These are phyloP conservation scores for Lacanobia oleracea DNA, from an alignment of 2,888 invertebrate genomes.

Conservation along the genomic window DNA sequence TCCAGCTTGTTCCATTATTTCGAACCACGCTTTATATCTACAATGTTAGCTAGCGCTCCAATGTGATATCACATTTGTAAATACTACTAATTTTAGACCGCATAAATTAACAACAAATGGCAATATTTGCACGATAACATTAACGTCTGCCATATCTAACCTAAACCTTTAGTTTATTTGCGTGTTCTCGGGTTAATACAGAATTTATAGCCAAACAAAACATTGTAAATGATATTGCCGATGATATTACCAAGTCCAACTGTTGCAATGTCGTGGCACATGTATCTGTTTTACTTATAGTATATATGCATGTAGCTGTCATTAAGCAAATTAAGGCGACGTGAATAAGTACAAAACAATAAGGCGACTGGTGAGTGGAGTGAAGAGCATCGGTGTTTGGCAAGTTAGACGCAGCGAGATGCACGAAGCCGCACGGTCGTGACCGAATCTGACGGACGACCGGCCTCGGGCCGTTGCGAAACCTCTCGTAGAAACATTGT, in stretches of 20 bases:
- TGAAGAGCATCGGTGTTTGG: conserved; percentile 69
- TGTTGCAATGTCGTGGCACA: conserved; percentile 22
- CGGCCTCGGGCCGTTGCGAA: conserved; percentile 85
- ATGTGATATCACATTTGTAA: conserved; percentile 30
- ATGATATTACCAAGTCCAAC: background rate
- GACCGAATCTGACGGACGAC: conserved; percentile 81
- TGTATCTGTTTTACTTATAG: conserved; percentile 31
- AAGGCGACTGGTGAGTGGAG: conserved; percentile 63
- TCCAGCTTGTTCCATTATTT: conserved; percentile 12
- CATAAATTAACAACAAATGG: conserved; percentile 36
- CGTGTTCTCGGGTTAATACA: conserved; percentile 15
- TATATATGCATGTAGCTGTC: conserved; percentile 40
- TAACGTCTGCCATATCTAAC: conserved; percentile 18
- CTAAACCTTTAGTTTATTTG: conserved; percentile 33
- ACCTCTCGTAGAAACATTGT: conserved; percentile 83
- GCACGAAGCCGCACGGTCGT: conserved; percentile 83
- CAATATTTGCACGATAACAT: conserved; percentile 45
- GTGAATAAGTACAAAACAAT: conserved; percentile 61
- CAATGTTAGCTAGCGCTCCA: conserved; percentile 5
- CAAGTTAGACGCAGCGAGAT: conserved; percentile 70
- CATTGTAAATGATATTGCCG: conserved; percentile 14
- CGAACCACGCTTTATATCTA: background rate
- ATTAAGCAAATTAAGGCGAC: conserved; percentile 64
- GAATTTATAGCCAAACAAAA: conserved; percentile 40
- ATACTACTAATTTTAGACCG: conserved; percentile 27